These are phyloP conservation scores for Lethrus apterus DNA, from an alignment of 1,140 invertebrate species.

Conservation along the genomic window DNA sequence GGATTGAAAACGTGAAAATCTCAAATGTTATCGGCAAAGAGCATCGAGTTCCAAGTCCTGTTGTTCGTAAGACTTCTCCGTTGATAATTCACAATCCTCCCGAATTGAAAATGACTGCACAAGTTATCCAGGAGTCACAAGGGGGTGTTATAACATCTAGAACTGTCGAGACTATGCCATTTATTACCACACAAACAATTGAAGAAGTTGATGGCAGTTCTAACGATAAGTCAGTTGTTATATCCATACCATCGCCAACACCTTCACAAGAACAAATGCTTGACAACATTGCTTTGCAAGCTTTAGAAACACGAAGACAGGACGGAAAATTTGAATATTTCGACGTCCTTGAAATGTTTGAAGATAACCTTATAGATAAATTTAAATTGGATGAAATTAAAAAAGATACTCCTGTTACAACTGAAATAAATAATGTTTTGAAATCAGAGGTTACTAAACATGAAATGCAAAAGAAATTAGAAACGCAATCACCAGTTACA, in stretches of 20 bases:
- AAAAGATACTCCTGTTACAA: constrained; percentile 4
- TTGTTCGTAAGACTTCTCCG: constrained; percentile 28
- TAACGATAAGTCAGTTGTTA: constrained; percentile 50
- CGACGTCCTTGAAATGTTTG: constrained; percentile 59
- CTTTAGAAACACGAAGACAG: constrained; percentile 43
- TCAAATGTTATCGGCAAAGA: constrained; percentile 2
- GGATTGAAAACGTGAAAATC: constrained; percentile 12
- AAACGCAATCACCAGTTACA: constrained; percentile 26
- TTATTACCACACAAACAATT: constrained; percentile 25
- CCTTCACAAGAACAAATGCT: constrained; percentile 53
- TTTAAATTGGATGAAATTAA: constrained; percentile 6
- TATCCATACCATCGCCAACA: constrained; percentile 53
- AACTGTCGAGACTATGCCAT: constrained; percentile 17
- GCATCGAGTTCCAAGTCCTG: constrained; percentile 22
- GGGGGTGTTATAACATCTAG: background rate
- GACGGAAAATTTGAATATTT: constrained; percentile 50
- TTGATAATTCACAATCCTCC: constrained; percentile 32
- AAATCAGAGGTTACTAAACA: constrained; percentile 6
- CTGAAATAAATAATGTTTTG: background rate
- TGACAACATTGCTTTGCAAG: constrained; percentile 52
- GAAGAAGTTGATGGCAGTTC: constrained; percentile 31
- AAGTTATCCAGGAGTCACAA: constrained; percentile 25
- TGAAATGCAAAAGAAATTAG: too few species aligned
- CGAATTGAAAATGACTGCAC: constrained; percentile 39
- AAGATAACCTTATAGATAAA: constrained; percentile 27